Conservation (phyloP, 1,140 invertebrate genomes). For the Eriocheir sinensis region DNA sequence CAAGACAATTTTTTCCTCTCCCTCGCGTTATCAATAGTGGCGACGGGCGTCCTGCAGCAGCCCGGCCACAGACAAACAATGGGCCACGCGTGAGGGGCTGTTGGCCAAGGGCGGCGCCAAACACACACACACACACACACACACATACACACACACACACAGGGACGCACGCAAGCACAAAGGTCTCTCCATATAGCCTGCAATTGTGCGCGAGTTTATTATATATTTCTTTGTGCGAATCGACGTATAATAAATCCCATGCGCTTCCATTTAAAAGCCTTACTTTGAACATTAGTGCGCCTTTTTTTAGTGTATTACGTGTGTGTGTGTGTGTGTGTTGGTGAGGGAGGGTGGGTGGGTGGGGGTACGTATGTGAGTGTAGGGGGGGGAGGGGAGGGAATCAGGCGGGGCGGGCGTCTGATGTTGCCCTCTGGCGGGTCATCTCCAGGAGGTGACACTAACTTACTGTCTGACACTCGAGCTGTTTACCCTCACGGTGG, state of each 20-base stretch:
- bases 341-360: conserved; percentile 19
- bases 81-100: neutral
- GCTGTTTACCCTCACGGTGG: conserved; percentile 38
- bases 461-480: conserved; percentile 57
- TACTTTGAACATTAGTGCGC: neutral
- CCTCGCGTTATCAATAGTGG: conserved; percentile 42
- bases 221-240: conserved; percentile 29
- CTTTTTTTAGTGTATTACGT: neutral
- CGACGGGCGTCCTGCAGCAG: neutral
- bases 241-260: conserved; percentile 15
- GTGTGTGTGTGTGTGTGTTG: conserved; percentile 33
- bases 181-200: neutral
- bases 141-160: conserved; percentile 45
- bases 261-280: neutral
- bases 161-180: conserved; percentile 15
- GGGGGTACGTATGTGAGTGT: conserved; percentile 37
- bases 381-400: neutral
- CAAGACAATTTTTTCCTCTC: neutral
- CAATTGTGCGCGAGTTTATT: neutral
- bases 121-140: neutral
- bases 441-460: conserved; percentile 48
- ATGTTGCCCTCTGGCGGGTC: conserved; percentile 34
- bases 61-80: conserved; percentile 53
- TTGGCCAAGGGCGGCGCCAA: conserved; percentile 48
- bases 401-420: neutral